Evolutionary conservation across 2,797 vertebrate species (phyloP), one percentile per base, ranked within the genome.

Genomic region (Crax fasciolata): DNA sequence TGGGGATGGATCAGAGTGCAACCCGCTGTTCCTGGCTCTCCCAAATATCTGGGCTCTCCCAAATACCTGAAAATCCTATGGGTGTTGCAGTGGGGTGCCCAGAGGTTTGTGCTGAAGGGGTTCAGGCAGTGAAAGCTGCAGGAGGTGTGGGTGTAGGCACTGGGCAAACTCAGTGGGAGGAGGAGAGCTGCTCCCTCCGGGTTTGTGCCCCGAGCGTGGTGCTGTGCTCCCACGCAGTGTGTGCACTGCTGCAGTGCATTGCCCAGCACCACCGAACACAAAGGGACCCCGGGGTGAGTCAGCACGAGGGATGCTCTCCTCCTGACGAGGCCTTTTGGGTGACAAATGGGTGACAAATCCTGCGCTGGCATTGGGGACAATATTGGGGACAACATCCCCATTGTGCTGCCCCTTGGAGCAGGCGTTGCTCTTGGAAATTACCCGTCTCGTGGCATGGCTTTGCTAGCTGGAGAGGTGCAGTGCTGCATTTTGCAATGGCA

Each of bases 251-350:
- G 35, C 35, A 35, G 35, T 35, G 35, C 35, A 35, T 35, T 35
- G 35, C 35, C 35, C 35, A 35, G 35, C 35, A 35, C 35, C 6
- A 51, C 52, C 30, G 43, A 91, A 92, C 94, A 94, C 83, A 93
- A 95, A 96, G 93, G 49, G 57, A 61, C 48, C 63, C 66, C 11
- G 41, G 76, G 73, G 85, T 96, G 96, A 96, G 94, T 97, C 95
- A 96, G 95, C 95, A 96, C 85, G 73, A 84, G 73, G 85, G 67
- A 48, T 38, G 71, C 38, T 51, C 54, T 49, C 68, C 58, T 46
- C 30, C 76, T 51, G 20, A 1, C 10, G 41, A 58, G 24, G 41
- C 38, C 72, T 23, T 25, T 2, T 39, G 75, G 32, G 52, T 43
- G 39, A 43, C 28, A 30, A 54, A 75, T 78, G 4, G 17, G 59